Evolutionary conservation across 2,888 invertebrate genomes (phyloP).

Genomic region (Galerucella pusilla): DNA sequence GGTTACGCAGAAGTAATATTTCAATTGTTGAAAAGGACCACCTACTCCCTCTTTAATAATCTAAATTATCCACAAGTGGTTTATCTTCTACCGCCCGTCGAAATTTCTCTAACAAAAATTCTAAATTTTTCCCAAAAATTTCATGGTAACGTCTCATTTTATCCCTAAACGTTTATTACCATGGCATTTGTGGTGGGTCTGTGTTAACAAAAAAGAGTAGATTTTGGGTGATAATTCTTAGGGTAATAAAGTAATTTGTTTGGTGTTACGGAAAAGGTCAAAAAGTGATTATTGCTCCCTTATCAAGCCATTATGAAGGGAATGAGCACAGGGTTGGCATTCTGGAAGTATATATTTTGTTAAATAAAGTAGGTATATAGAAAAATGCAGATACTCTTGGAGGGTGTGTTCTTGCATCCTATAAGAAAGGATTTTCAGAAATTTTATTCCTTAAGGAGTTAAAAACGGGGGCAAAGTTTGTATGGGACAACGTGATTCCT

Average conservation of each 20-base stretch:
- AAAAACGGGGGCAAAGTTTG: too few species aligned
- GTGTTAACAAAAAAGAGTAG: conserved; percentile 34
- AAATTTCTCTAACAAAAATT: conserved; percentile 1
- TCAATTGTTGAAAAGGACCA: neutral
- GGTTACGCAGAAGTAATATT: neutral
- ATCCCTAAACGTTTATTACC: conserved; percentile 23
- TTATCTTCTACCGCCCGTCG: conserved; percentile 10
- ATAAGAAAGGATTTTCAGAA: too few species aligned
- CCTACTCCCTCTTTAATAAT: neutral
- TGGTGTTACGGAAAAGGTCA: conserved; percentile 38
- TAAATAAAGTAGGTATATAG: too few species aligned
- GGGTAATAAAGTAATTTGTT: conserved; percentile 44
- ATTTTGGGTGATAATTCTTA: conserved; percentile 35
- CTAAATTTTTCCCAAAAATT: conserved; percentile 25
- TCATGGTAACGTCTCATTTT: conserved; percentile 20
- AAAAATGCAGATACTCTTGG: too few species aligned
- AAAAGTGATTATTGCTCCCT: conserved; percentile 46
- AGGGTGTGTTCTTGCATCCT: too few species aligned
- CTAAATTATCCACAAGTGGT: conserved; percentile 15
- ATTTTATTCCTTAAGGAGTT: too few species aligned
- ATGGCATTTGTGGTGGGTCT: conserved; percentile 34
- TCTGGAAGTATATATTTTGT: neutral
- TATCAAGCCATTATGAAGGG: conserved; percentile 40
- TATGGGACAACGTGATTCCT: too few species aligned
- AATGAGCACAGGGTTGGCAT: conserved; percentile 4